Base-by-base conservation (phyloP, 2,797 vertebrate genomes). In the Miichthys miiuy region DNA sequence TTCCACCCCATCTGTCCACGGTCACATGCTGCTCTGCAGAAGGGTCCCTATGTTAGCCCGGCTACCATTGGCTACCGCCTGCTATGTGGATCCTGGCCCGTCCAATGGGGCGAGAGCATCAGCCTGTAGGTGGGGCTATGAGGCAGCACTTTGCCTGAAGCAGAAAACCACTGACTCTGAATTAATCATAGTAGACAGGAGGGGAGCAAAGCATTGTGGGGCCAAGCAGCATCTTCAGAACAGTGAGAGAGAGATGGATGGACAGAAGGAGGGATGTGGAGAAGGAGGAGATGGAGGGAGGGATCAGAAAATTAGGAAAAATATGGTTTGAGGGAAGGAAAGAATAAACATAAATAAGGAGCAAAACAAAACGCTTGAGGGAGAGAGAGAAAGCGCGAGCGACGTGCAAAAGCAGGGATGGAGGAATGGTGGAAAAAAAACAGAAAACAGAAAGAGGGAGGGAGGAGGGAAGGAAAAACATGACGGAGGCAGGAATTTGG, bases 101-200 rank as follows among this genome's bases (percentile, higher is more conserved):
- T 57, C 92, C 94, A 94, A 92, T 91, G 12, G n/a, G 30, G 9
- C 0, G 2, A 38, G 8, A 42, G 76, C 58, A 47, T 58, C 20
- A 44, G 58, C 46, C 7, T 64, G 56, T 68, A 81, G 93, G 91
- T 6, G 81, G 86, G 86, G 16, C 67, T 74, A 48, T 34, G 55
- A 86, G 52, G 81, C 84, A 88, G 83, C 87, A 67, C 61, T 82
- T 88, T 47, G 86, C 94, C 92, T 55, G 72, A 14, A 91, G 92
- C 89, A 82, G 68, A 87, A 87, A 92, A 77, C 76, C 88, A 90
- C 73, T 81, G 91, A 94, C 78, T 91, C 80, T 90, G 91, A 94
- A 93, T 89, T 95, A 95, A 95, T 95, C 81, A 84, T 64, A 79
- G 76, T 64, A 82, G 94, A 95, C 94, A 90, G 83, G 79, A 76